A percentile compares a stretch with the other conserved stretches of the same genome.
Conservation (phyloP, 2,113 vertebrate species). For the Trematocara marginatum region DNA sequence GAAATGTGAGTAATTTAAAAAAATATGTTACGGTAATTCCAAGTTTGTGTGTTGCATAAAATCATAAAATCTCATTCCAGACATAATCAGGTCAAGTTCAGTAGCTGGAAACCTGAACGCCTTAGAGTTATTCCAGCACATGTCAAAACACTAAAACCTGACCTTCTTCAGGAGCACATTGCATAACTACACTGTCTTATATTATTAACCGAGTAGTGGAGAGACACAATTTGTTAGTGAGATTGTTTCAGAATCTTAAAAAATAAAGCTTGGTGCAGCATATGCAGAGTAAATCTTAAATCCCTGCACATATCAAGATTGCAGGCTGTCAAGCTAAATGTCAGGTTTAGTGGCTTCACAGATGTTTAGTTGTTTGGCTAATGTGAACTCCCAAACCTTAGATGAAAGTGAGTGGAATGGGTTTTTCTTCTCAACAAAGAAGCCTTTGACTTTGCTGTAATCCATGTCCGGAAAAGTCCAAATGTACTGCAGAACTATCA, state of each 20-base stretch:
- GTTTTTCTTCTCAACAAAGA: constrained; percentile 76
- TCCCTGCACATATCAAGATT: not conserved
- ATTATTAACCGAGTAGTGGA: not conserved
- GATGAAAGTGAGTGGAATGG: constrained; percentile 83
- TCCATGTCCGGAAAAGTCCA: constrained; percentile 83
- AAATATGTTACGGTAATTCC: not conserved
- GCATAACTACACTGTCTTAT: not conserved
- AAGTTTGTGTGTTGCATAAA: not conserved
- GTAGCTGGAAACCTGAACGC: not conserved
- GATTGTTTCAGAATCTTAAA: not conserved
- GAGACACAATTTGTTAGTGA: not conserved
- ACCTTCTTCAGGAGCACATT: not conserved
- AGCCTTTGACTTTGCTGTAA: constrained; percentile 63
- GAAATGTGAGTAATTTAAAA: not conserved
- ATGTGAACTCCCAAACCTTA: constrained; percentile 73
- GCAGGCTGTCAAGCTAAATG: not conserved
- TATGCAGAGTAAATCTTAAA: not conserved
- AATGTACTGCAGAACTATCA: constrained; percentile 91
- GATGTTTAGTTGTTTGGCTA: not conserved
- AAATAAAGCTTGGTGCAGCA: not conserved
- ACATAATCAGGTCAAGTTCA: not conserved
- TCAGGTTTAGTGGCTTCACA: not conserved
- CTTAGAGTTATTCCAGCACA: constrained; percentile 13
- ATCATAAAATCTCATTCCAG: not conserved
- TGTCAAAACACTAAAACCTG: constrained; percentile 7